Conservation (phyloP, 2,888 invertebrate species). For the Lysandra coridon region DNA sequence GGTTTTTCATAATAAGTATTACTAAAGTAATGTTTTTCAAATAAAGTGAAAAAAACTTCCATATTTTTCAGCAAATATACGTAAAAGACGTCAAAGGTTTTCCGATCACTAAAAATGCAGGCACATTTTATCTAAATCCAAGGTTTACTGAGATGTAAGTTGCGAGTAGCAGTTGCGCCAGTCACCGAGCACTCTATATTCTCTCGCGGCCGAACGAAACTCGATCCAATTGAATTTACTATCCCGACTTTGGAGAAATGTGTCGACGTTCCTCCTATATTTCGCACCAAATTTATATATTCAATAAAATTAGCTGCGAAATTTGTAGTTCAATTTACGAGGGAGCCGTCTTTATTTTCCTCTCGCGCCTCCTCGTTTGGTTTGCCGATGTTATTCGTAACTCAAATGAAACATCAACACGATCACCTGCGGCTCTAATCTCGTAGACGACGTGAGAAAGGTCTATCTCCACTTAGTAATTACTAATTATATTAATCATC, state of each 20-base stretch:
- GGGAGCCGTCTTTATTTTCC: neutral
- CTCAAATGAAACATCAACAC: neutral
- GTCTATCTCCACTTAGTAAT: neutral
- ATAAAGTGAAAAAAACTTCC: neutral
- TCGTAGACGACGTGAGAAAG: neutral
- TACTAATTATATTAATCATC: too few relatives aligned
- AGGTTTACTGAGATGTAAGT: neutral
- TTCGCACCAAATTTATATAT: constrained; percentile 22
- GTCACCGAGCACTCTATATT: constrained; percentile 11
- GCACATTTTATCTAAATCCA: neutral
- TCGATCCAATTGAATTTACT: constrained; percentile 9
- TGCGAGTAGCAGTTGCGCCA: neutral
- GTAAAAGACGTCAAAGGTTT: neutral
- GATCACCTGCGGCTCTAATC: neutral
- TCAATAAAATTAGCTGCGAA: constrained; percentile 14
- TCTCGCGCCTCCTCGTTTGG: neutral
- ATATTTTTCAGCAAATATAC: neutral
- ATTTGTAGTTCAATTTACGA: constrained; percentile 1
- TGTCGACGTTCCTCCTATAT: neutral
- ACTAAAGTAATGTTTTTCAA: neutral
- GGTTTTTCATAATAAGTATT: neutral
- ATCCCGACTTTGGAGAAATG: neutral
- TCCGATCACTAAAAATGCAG: neutral
- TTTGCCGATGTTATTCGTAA: neutral
- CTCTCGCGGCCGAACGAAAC: neutral